phyloP scores from a whole-genome alignment of 1,140 invertebrate species.

The Trichonephila clavipes region DNA sequence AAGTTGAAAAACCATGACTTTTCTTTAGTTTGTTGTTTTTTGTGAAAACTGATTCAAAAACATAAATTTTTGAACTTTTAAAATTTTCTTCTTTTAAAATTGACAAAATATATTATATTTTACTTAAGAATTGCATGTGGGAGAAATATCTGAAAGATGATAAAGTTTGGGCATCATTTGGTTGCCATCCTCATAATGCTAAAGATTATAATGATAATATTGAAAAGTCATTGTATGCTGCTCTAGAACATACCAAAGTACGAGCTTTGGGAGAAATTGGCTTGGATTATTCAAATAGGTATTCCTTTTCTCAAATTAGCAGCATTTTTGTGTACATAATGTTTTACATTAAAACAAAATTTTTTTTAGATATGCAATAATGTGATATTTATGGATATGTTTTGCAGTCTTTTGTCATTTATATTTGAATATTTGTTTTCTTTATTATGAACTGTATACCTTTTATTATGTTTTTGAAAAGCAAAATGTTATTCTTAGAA shows the following conservation, averaged over 20 bases:
- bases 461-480: too few relatives aligned
- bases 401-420: background rate
- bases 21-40: too few relatives aligned
- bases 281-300: constrained; percentile 93
- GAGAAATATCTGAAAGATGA: constrained; percentile 79
- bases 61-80: too few relatives aligned
- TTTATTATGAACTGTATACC: too few relatives aligned
- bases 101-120: background rate
- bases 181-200: constrained; percentile 83
- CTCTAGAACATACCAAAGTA: constrained; percentile 85
- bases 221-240: constrained; percentile 79
- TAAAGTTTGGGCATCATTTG: constrained; percentile 82
- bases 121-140: constrained; percentile 54
- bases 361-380: too few relatives aligned
- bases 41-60: too few relatives aligned
- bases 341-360: too few relatives aligned
- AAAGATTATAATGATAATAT: constrained; percentile 79
- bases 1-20: too few relatives aligned
- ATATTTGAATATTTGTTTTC: too few relatives aligned
- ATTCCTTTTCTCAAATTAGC: constrained; percentile 79
- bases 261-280: constrained; percentile 96
- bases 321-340: too few relatives aligned
- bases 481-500: too few relatives aligned
- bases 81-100: too few relatives aligned
- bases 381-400: background rate